phyloP scores from a whole-genome alignment of 2,113 vertebrate species.

The Tringa solitaria region DNA sequence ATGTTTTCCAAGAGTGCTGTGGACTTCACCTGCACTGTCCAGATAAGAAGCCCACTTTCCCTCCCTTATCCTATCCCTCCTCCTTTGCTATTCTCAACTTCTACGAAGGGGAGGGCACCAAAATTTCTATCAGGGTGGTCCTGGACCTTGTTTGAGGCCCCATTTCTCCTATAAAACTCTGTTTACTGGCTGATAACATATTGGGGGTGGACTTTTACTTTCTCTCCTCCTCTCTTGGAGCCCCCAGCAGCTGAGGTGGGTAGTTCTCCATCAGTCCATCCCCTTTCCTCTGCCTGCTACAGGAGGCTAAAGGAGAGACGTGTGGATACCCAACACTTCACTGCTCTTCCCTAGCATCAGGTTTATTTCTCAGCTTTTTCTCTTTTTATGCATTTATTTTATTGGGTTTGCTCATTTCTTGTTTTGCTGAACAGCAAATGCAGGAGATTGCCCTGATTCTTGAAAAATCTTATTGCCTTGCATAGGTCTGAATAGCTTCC shows the following conservation, averaged over 20 bases:
- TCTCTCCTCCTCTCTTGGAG: neutral
- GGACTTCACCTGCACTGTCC: neutral
- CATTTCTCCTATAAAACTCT: neutral
- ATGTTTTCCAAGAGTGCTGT: neutral
- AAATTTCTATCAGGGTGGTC: neutral
- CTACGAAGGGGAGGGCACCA: neutral
- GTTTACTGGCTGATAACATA: neutral
- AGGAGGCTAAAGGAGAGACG: neutral
- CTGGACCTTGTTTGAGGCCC: neutral
- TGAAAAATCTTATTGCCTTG: neutral
- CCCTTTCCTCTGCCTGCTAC: neutral
- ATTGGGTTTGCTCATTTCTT: neutral
- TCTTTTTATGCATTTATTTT: neutral
- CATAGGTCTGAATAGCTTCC: neutral
- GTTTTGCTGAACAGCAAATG: neutral
- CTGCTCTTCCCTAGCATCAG: neutral
- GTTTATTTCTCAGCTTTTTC: neutral
- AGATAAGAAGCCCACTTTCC: slow-evolving; percentile 37
- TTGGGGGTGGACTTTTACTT: neutral
- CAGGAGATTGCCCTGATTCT: neutral
- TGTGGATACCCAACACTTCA: neutral
- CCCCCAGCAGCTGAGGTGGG: neutral
- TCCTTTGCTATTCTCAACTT: neutral
- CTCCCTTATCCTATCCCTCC: neutral
- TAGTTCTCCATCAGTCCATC: neutral